Base-by-base conservation (phyloP, 2,888 invertebrate genomes). In the Hydroisotoma schaefferi region DNA sequence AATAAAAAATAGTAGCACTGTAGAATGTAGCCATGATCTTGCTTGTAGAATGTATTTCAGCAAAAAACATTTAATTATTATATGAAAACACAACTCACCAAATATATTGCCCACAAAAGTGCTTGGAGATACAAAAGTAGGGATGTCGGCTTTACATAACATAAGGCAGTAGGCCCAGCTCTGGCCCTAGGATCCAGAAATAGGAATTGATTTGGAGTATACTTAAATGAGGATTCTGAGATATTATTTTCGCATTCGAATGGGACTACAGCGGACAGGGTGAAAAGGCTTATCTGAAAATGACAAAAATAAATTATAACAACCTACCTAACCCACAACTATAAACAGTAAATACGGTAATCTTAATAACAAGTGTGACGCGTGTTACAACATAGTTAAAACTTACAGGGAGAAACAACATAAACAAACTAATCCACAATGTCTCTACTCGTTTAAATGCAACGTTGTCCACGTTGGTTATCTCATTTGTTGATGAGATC, bases 51-150 rank as follows among this genome's bases (percentile, higher is more conserved):
- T n/a, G n/a, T n/a, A n/a, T n/a, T n/a, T n/a, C n/a, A n/a, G n/a
- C n/a, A n/a, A n/a, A n/a, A 27, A 43, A 58, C 20, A 47, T 29
- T 51, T 26, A 37, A 52, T 37, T 6, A 23, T 22, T 27, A 25
- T 44, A 8, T 43, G 15, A 27, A 5, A 25, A 12, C 8, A 44
- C 44, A 27, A 75, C 78, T 78, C 77, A 84, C 84, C 74, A 81
- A 76, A 51, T 83, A 81, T 49, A 83, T 69, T 66, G 82, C 78
- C 84, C 84, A 84, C 65, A 82, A 79, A 15, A 77, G 78, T 27
- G 80, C 80, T 59, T 84, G 81, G 55, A 81, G 75, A 74, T 84
- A 84, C 26, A 83, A 78, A 75, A 84, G 78, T 57, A 82, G 77
- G 72, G 83, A 84, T 71, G 83, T 83, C 44, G 83, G 82, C 59